Percentiles rank a stretch among this genome's conserved stretches.
phyloP scores from a whole-genome alignment of 2,888 invertebrate genomes.

The Drosophila niveifrons region DNA sequence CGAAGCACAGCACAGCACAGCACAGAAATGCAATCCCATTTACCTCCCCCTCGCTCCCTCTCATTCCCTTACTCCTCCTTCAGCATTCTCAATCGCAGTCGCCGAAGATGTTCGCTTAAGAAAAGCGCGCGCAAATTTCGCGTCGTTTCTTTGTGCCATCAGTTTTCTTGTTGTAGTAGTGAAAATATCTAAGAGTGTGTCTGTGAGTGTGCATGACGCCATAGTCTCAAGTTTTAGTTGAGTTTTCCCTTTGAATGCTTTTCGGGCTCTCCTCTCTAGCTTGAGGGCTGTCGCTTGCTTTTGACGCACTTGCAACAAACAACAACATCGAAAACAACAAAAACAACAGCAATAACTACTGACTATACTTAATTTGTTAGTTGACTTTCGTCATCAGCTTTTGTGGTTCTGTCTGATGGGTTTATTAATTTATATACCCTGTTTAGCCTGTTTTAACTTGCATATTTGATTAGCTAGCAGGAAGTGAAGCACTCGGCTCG shows the following conservation, averaged over 20 bases:
- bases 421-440: conserved; percentile 53
- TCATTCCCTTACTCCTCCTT: not conserved
- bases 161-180: not conserved
- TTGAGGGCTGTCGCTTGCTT: conserved; percentile 34
- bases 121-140: conserved; percentile 80
- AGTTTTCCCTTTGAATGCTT: conserved; percentile 56
- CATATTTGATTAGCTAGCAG: conserved; percentile 1
- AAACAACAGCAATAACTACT: conserved; percentile 25
- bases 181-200: not conserved
- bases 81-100: conserved; percentile 51
- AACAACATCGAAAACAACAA: conserved; percentile 15
- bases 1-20: conserved; percentile 33
- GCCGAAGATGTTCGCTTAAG: conserved; percentile 76
- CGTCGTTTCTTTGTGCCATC: conserved; percentile 36
- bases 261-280: conserved; percentile 32
- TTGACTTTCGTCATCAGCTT: conserved; percentile 66
- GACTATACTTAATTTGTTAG: conserved; percentile 57
- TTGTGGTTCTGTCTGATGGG: conserved; percentile 31
- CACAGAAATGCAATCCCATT: conserved; percentile 58
- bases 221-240: conserved; percentile 57
- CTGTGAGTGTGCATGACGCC: conserved; percentile 45
- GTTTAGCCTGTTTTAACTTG: not conserved
- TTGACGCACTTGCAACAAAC: conserved; percentile 55
- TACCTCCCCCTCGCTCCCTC: not conserved
- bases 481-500: not conserved